These are phyloP conservation scores for Tenthredo mesomela DNA, from an alignment of 2,888 invertebrate genomes.

Conservation along the genomic window DNA sequence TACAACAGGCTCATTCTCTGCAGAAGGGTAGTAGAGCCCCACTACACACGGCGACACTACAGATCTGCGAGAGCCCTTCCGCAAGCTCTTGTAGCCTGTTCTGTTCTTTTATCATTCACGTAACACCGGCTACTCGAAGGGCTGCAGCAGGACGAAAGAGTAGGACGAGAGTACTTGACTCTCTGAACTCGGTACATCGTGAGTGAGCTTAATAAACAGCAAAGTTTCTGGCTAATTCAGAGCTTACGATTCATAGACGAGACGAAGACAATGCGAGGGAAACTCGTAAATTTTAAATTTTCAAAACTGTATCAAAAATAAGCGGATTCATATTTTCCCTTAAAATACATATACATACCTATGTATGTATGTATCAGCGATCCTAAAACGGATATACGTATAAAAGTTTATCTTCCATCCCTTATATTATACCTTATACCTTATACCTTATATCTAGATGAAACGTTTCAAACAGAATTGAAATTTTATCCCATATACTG, in stretches of 20 bases:
- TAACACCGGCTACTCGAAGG: constrained; percentile 18
- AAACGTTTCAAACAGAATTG: no score
- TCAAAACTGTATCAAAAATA: no score
- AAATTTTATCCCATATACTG: no score
- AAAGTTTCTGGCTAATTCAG: constrained; percentile 12
- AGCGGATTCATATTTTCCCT: no score
- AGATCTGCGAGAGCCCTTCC: constrained; percentile 17
- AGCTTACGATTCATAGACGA: not conserved
- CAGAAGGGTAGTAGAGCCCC: not conserved
- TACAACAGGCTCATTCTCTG: not conserved
- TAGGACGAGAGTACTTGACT: constrained; percentile 32
- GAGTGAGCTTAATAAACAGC: constrained; percentile 34
- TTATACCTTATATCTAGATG: no score
- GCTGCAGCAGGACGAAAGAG: not conserved
- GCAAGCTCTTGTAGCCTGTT: constrained; percentile 29
- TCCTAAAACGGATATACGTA: no score
- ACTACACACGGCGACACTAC: constrained; percentile 37
- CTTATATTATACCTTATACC: no score
- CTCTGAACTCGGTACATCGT: not conserved
- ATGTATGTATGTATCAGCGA: no score
- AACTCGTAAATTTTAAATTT: no score
- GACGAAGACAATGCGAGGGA: not conserved
- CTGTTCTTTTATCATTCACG: constrained; percentile 44
- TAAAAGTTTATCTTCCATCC: no score
- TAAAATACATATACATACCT: no score